Conservation (phyloP, 2,797 vertebrate genomes). For the Eospalax fontanierii region DNA sequence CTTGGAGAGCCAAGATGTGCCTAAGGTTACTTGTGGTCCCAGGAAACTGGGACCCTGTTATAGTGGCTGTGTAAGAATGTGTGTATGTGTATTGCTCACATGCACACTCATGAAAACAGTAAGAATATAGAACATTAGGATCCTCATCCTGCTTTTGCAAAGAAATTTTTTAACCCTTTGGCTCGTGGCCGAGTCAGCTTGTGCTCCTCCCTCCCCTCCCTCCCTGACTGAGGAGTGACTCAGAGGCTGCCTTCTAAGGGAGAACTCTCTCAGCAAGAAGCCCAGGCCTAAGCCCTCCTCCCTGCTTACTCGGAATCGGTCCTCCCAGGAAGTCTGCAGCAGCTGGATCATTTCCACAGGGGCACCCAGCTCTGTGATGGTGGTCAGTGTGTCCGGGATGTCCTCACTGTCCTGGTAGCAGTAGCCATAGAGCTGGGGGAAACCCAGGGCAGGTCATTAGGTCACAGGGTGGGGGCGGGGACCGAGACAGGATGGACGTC, state of each 20-base stretch:
- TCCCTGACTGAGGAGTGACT: neutral
- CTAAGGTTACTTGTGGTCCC: neutral
- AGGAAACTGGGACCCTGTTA: neutral
- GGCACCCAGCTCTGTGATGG: conserved; percentile 95
- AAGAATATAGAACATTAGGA: neutral
- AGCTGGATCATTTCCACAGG: conserved; percentile 96
- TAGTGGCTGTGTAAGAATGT: neutral
- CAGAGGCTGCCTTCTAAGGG: conserved; percentile 69
- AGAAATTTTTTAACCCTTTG: conserved; percentile 73
- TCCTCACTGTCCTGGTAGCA: conserved; percentile 95
- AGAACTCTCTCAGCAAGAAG: conserved; percentile 57
- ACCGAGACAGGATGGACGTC: neutral
- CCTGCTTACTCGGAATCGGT: conserved; percentile 94
- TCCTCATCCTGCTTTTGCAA: neutral
- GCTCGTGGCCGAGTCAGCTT: neutral
- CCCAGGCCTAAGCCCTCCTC: neutral
- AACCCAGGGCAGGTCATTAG: conserved; percentile 70
- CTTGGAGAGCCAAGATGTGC: neutral
- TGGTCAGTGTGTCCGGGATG: conserved; percentile 94
- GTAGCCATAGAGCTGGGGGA: conserved; percentile 93
- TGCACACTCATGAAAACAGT: neutral
- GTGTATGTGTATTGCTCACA: neutral
- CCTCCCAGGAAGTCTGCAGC: conserved; percentile 95
- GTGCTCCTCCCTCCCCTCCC: conserved; percentile 33
- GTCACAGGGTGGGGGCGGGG: conserved; percentile 55